These are phyloP conservation scores for Cataglyphis altisquamis DNA, from an alignment of 2,888 invertebrate genomes.

Conservation along the genomic window DNA sequence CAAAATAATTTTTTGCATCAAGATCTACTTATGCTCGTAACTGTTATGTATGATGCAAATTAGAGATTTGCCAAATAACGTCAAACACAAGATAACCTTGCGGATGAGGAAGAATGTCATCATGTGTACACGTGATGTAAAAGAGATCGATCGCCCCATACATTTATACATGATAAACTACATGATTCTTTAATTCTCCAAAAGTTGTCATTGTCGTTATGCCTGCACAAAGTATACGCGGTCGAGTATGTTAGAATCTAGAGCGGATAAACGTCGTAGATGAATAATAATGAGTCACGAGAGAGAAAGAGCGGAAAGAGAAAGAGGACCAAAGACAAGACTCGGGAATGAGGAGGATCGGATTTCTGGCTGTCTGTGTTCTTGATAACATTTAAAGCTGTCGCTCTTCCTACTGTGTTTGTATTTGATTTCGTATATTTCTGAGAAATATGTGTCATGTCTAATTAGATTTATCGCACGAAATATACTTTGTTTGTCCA, in stretches of 20 bases:
- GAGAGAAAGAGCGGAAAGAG: constrained; percentile 33
- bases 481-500: background rate
- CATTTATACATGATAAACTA: background rate
- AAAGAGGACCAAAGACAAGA: constrained; percentile 31
- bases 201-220: background rate
- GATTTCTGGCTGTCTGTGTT: constrained; percentile 75
- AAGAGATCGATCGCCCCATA: constrained; percentile 16
- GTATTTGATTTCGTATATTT: constrained; percentile 5
- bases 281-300: constrained; percentile 55
- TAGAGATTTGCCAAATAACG: constrained; percentile 34
- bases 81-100: constrained; percentile 46
- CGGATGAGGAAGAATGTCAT: constrained; percentile 46
- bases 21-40: background rate
- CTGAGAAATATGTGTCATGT: background rate
- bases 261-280: constrained; percentile 48
- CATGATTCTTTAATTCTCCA: background rate
- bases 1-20: background rate
- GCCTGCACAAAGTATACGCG: background rate
- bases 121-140: constrained; percentile 33
- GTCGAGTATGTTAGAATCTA: constrained; percentile 46
- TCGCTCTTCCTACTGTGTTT: background rate
- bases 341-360: constrained; percentile 71
- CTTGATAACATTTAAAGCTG: constrained; percentile 65
- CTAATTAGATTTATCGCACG: constrained; percentile 7
- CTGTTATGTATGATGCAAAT: background rate